Evolutionary conservation across 2,888 invertebrate species (phyloP).

Genomic region (Pteria penguin): DNA sequence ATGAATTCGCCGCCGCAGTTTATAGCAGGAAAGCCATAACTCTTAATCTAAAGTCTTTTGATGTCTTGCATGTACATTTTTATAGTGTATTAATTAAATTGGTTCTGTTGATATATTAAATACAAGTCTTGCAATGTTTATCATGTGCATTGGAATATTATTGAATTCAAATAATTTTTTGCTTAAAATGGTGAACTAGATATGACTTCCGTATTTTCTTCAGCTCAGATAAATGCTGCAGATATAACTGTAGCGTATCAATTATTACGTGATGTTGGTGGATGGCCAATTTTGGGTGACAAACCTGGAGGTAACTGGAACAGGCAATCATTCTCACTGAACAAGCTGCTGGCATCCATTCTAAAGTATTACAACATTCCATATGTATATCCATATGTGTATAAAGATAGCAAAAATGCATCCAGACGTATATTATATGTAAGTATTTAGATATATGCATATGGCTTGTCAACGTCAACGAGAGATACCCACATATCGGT

Average conservation of each 20-base stretch:
- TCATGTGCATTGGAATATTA: too few species aligned
- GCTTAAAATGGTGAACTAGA: background rate
- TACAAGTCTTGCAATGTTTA: background rate
- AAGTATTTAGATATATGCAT: too few species aligned
- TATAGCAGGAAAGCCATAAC: too few species aligned
- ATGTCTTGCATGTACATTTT: too few species aligned
- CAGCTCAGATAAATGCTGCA: constrained; percentile 86
- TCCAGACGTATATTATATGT: constrained; percentile 93
- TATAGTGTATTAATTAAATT: background rate
- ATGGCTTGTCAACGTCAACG: too few species aligned
- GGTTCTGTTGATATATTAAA: background rate
- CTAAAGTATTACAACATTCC: constrained; percentile 86
- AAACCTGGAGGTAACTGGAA: constrained; percentile 83
- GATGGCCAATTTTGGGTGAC: constrained; percentile 86
- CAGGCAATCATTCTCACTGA: constrained; percentile 79
- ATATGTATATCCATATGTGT: constrained; percentile 82
- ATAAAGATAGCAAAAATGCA: constrained; percentile 94
- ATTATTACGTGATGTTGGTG: constrained; percentile 87
- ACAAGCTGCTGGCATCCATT: constrained; percentile 82
- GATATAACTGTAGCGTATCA: constrained; percentile 79
- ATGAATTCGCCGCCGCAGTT: too few species aligned
- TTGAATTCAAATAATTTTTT: too few species aligned
- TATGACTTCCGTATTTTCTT: background rate
- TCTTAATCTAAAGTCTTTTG: too few species aligned
- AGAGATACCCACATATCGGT: too few species aligned